These are phyloP conservation scores for Mimas tiliae DNA, from an alignment of 2,888 invertebrate species.

Conservation along the genomic window DNA sequence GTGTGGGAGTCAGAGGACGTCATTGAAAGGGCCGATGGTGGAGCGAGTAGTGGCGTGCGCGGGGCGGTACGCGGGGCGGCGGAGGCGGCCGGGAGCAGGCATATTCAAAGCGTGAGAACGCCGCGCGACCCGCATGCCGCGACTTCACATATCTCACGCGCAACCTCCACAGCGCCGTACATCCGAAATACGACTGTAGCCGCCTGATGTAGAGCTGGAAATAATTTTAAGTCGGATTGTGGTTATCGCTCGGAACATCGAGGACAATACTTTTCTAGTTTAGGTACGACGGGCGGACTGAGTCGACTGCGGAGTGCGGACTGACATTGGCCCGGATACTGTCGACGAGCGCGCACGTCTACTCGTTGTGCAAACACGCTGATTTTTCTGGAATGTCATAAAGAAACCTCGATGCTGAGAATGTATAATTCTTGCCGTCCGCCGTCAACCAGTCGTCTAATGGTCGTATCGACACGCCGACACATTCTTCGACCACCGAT, in stretches of 20 bases:
- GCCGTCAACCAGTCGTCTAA: conserved; percentile 5
- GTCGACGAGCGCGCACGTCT: conserved; percentile 78
- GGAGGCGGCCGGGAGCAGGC: conserved; percentile 74
- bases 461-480: not conserved
- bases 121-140: conserved; percentile 84
- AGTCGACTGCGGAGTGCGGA: conserved; percentile 41
- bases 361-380: conserved; percentile 47
- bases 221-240: conserved; percentile 50
- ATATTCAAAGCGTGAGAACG: conserved; percentile 85
- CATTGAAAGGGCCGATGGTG: conserved; percentile 74
- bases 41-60: conserved; percentile 51
- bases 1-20: conserved; percentile 75
- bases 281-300: conserved; percentile 65
- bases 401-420: conserved; percentile 26
- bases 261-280: conserved; percentile 85
- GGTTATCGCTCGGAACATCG: conserved; percentile 82
- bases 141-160: conserved; percentile 84
- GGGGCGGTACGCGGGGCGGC: conserved; percentile 41
- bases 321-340: conserved; percentile 84
- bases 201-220: conserved; percentile 54
- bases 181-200: conserved; percentile 59
- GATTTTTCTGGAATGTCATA: conserved; percentile 27
- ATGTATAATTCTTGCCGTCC: not conserved
- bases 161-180: conserved; percentile 65
- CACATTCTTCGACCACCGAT: not conserved